Evolutionary conservation across 2,113 vertebrate species (phyloP).

Genomic region (Hystrix brachyura): DNA sequence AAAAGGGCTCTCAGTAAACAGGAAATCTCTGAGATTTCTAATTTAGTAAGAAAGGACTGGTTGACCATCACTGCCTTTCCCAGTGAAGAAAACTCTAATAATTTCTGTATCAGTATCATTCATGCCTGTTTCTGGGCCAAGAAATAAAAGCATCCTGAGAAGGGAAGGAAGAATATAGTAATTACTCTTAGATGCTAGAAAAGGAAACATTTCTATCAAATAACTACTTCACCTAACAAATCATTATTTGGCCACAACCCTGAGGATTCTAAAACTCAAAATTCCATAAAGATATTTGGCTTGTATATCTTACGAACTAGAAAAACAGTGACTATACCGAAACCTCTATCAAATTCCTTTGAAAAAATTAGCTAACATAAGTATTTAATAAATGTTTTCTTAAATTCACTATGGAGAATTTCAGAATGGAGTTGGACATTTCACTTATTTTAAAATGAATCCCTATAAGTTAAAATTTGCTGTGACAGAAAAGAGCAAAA

Average conservation of each 20-base stretch:
- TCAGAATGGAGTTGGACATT: slow-evolving; percentile 37
- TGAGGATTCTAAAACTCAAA: slow-evolving; percentile 37
- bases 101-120: background rate
- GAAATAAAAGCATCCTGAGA: background rate
- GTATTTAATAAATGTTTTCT: background rate
- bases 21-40: slow-evolving; percentile 53
- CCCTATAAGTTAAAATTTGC: slow-evolving; percentile 52
- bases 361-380: background rate
- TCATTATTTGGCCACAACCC: background rate
- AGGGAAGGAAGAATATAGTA: background rate
- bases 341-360: background rate
- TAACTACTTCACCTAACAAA: background rate
- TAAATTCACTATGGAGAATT: slow-evolving; percentile 47
- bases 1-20: slow-evolving; percentile 1
- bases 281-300: background rate
- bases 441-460: slow-evolving; percentile 47
- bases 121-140: background rate
- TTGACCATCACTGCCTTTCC: slow-evolving; percentile 27
- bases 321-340: background rate
- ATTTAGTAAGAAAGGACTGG: background rate
- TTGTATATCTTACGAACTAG: background rate
- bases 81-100: background rate
- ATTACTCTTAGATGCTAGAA: background rate
- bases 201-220: background rate
- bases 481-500: slow-evolving; percentile 20